These are phyloP conservation scores for Polymixis lichenea DNA, from an alignment of 2,888 invertebrate genomes.

Conservation along the genomic window DNA sequence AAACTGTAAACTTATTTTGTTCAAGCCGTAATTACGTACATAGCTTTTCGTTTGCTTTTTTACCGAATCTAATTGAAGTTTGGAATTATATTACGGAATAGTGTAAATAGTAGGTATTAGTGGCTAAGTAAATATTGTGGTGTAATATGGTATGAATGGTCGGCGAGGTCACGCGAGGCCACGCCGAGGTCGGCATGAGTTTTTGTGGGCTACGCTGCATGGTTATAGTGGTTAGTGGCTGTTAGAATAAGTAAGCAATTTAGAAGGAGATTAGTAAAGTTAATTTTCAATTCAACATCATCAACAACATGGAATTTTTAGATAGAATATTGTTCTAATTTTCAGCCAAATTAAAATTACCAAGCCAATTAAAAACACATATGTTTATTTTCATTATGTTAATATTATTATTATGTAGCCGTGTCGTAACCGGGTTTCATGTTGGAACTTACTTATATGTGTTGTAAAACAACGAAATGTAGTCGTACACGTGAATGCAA, in stretches of 20 bases:
- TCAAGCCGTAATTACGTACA: conserved; percentile 11
- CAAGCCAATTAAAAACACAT: too few species aligned
- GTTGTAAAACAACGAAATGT: too few species aligned
- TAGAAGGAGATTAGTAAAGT: conserved; percentile 9
- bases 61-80: conserved; percentile 30
- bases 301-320: too few species aligned
- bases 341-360: background rate
- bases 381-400: too few species aligned
- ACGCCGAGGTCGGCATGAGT: conserved; percentile 35
- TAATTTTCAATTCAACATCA: background rate
- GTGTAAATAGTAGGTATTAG: conserved; percentile 34
- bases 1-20: conserved; percentile 9
- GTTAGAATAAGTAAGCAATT: conserved; percentile 12
- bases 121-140: conserved; percentile 39
- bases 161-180: conserved; percentile 26
- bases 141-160: conserved; percentile 47
- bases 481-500: too few species aligned
- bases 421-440: too few species aligned
- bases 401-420: too few species aligned
- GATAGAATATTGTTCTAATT: background rate
- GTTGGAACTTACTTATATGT: too few species aligned
- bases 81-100: conserved; percentile 13
- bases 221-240: background rate
- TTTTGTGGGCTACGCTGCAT: conserved; percentile 32
- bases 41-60: conserved; percentile 30